Evolutionary conservation across 2,888 invertebrate species (phyloP).

Genomic region (Pseudeuparius sepicola): DNA sequence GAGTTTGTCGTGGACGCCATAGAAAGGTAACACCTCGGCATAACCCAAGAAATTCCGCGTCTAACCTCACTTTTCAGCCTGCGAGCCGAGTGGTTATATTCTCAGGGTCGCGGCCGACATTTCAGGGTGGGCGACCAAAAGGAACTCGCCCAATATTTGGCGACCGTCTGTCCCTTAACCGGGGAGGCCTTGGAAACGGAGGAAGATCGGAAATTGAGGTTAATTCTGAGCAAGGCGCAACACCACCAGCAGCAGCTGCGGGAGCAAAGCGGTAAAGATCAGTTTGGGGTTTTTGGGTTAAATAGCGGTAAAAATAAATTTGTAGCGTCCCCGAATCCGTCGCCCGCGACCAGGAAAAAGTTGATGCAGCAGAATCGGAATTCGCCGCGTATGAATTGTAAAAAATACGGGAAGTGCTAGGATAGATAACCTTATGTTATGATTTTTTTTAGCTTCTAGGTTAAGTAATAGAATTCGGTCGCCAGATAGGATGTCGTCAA

Average conservation of each 20-base stretch:
- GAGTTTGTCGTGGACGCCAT: constrained; percentile 83
- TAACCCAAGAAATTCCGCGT: background rate
- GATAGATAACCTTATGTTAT: too few species aligned
- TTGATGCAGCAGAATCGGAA: constrained; percentile 40
- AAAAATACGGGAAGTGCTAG: too few species aligned
- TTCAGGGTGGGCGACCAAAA: constrained; percentile 79
- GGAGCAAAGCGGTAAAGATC: constrained; percentile 51
- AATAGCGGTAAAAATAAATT: too few species aligned
- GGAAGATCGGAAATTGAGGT: constrained; percentile 74
- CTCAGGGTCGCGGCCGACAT: constrained; percentile 85
- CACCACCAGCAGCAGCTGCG: constrained; percentile 79
- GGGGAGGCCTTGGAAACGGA: constrained; percentile 74
- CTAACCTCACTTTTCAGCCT: constrained; percentile 59
- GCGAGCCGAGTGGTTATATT: constrained; percentile 92
- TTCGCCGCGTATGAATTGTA: constrained; percentile 42
- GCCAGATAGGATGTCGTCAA: constrained; percentile 63
- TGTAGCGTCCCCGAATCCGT: constrained; percentile 42
- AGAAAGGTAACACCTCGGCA: constrained; percentile 58
- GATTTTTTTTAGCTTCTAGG: constrained; percentile 34
- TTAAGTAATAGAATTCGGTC: constrained; percentile 44
- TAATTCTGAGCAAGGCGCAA: constrained; percentile 83
- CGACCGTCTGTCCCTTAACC: constrained; percentile 74
- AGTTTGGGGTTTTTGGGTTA: too few species aligned
- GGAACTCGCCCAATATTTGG: constrained; percentile 71
- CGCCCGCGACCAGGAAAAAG: constrained; percentile 42